phyloP scores from a whole-genome alignment of 1,140 invertebrate species.

The Proctacanthus coquilletti region DNA sequence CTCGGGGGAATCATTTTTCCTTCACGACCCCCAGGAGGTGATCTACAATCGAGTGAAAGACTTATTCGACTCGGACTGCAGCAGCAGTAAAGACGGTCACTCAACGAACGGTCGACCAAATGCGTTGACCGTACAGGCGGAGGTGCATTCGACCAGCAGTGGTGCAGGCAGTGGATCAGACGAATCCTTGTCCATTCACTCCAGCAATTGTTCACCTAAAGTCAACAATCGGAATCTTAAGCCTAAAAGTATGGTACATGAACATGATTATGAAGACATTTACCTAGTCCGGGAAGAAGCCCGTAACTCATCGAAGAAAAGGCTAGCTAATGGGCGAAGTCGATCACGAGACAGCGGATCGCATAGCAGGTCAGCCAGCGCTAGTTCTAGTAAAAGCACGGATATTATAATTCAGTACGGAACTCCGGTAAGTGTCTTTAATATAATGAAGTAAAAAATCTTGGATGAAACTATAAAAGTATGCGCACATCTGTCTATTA shows the following conservation, averaged over 20 bases:
- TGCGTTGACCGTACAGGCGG: constrained; percentile 40
- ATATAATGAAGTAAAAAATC: too few species aligned
- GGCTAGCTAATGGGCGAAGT: constrained; percentile 20
- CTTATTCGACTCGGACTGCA: constrained; percentile 45
- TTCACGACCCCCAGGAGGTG: constrained; percentile 62
- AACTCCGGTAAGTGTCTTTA: constrained; percentile 23
- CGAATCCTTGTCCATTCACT: constrained; percentile 40
- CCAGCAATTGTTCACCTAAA: constrained; percentile 23
- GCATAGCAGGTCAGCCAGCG: constrained; percentile 45
- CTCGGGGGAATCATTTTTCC: constrained; percentile 59
- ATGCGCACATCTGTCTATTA: too few species aligned
- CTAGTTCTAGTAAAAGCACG: constrained; percentile 33
- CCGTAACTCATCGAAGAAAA: constrained; percentile 19
- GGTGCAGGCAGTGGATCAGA: constrained; percentile 41
- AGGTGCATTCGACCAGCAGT: constrained; percentile 44
- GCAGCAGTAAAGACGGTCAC: constrained; percentile 14
- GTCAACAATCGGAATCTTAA: constrained; percentile 13
- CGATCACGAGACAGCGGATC: constrained; percentile 48
- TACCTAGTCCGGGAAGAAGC: constrained; percentile 46
- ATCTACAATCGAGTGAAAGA: constrained; percentile 62
- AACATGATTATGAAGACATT: constrained; percentile 61
- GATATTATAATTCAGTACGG: constrained; percentile 27
- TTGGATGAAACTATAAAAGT: too few species aligned
- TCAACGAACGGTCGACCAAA: constrained; percentile 11
- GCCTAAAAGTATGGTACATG: constrained; percentile 14